Evolutionary conservation across 2,113 vertebrate genomes (phyloP), one percentile per base, ranked within the genome.

Genomic region (Bubo blakistoni): DNA sequence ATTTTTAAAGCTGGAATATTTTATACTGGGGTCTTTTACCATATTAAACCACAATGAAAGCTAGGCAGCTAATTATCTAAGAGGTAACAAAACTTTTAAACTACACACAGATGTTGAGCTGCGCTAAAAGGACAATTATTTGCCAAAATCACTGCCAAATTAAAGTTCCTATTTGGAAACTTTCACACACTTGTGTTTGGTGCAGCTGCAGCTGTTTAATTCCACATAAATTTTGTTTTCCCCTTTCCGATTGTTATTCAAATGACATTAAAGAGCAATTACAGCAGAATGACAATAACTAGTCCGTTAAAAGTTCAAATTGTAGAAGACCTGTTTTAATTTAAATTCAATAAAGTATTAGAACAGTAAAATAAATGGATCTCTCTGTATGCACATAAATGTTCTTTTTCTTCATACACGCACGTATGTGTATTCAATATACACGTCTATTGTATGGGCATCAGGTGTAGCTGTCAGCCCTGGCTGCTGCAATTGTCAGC

Each of bases 141-240:
- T 96, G 93, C 91, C 95, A 96, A 97, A 97, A 97, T 92, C 88
- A 72, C 86, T 91, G 95, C 96, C 96, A 97, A 96, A 96, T 89
- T 92, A 94, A 97, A 94, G 92, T 92, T 95, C 71, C 95, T 97
- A 94, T 96, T 96, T 97, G 95, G 96, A 96, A 97, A 97, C 96
- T 96, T 97, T 91, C 95, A 96, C 86, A 82, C 88, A 94, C 91
- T 97, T 93, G 90, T 95, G 89, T 96, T 96, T 93, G 91, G 90
- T 94, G 92, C 96, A 98, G 97, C 97, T 97, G 97, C 96, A 97
- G 95, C 95, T 97, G 97, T 96, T 97, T 96, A 96, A 97, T 88
- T 96, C 91, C 92, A 96, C 95, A 97, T 97, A 94, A 94, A 97
- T 97, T 93, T 88, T 97, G 94, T 97, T 97, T 95, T 97, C 92